These are phyloP conservation scores for Oreotrochilus melanogaster DNA, from an alignment of 2,113 vertebrate genomes.

Conservation along the genomic window DNA sequence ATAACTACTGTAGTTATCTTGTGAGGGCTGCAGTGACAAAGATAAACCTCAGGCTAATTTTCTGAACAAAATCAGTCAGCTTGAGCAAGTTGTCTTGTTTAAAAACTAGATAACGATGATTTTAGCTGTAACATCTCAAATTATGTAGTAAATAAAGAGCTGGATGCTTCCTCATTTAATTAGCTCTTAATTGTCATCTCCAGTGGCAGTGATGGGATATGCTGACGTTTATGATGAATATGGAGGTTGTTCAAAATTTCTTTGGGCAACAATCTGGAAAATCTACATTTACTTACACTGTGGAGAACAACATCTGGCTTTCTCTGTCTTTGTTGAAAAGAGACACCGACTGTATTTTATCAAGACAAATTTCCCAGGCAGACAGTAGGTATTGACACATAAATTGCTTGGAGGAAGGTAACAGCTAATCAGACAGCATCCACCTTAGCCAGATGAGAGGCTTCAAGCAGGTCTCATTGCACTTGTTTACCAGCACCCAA, in stretches of 20 bases:
- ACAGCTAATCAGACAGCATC: not conserved
- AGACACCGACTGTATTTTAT: slow-evolving; percentile 32
- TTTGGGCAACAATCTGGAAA: slow-evolving; percentile 50
- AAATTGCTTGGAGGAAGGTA: not conserved
- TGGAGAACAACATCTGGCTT: slow-evolving; percentile 25
- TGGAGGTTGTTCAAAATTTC: slow-evolving; percentile 47
- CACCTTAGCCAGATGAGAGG: not conserved
- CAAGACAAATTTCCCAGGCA: not conserved
- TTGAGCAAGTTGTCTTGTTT: slow-evolving; percentile 1
- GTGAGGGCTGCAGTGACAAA: not conserved
- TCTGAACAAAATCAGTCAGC: slow-evolving; percentile 13
- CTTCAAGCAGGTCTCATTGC: not conserved
- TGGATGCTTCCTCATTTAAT: slow-evolving; percentile 28
- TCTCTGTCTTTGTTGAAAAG: slow-evolving; percentile 24
- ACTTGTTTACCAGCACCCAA: rapidly evolving
- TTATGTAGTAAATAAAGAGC: slow-evolving; percentile 31
- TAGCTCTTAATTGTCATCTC: slow-evolving; percentile 58
- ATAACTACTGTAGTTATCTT: not conserved
- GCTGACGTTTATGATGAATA: slow-evolving; percentile 37
- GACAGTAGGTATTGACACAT: not conserved
- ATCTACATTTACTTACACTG: slow-evolving; percentile 26
- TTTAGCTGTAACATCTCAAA: slow-evolving; percentile 47
- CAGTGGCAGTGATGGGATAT: not conserved
- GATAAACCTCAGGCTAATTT: slow-evolving; percentile 24
- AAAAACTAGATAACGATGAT: slow-evolving; percentile 32